Conservation (phyloP, 37 sponge, comb jelly and placozoan genomes). For the Halichondria panicea region DNA sequence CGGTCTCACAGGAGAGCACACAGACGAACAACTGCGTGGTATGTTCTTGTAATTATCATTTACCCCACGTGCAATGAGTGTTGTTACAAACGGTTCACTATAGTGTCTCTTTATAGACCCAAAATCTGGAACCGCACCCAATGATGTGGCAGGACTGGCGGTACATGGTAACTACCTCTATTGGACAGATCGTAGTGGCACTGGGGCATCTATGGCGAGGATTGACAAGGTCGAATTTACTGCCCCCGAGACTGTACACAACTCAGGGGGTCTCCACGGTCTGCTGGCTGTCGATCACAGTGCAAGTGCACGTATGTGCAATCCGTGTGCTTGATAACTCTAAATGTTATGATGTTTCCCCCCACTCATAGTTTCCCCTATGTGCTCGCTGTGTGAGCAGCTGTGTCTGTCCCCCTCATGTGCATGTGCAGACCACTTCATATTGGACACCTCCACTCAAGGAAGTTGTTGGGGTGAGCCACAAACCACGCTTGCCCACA, state of each 20-base stretch:
- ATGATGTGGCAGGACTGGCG: conserved; percentile 23
- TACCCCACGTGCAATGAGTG: background rate
- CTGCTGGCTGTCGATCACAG: conserved; percentile 17
- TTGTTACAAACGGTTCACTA: background rate
- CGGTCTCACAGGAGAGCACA: too few relatives aligned
- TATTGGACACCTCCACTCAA: too few relatives aligned
- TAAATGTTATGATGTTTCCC: too few relatives aligned
- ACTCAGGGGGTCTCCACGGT: conserved; percentile 2
- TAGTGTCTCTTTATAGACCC: background rate
- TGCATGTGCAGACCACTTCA: too few relatives aligned
- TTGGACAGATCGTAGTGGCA: conserved; percentile 30
- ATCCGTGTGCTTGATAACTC: too few relatives aligned
- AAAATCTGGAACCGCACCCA: background rate
- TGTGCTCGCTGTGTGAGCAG: too few relatives aligned
- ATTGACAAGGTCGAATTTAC: background rate
- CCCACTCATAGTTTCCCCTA: too few relatives aligned
- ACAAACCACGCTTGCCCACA: too few relatives aligned
- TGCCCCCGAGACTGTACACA: background rate
- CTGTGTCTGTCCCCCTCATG: too few relatives aligned
- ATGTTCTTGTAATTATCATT: background rate
- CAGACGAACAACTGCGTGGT: background rate
- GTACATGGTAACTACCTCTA: conserved; percentile 36
- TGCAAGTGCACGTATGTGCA: too few relatives aligned
- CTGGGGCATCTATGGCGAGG: background rate
- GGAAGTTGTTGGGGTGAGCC: too few relatives aligned